Evolutionary conservation across 37 sponge, comb jelly and placozoan genomes (phyloP).

Genomic region (Aphrocallistes beatrix): DNA sequence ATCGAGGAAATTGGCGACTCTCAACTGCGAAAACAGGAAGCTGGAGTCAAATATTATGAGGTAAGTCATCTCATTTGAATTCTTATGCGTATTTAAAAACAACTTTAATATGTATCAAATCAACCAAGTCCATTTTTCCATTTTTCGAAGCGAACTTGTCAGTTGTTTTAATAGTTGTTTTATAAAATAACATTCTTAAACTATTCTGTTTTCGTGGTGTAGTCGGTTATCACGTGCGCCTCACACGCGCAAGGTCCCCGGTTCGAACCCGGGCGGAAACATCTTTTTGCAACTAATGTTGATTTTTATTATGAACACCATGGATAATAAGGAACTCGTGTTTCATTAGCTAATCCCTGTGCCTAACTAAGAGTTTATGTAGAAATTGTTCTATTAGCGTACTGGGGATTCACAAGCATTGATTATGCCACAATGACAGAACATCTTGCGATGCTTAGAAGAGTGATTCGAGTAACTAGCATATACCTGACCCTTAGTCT

Average conservation of each 20-base stretch:
- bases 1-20: neutral
- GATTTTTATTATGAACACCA: neutral
- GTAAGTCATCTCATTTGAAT: neutral
- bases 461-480: too few species aligned
- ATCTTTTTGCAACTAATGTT: neutral
- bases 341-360: too few species aligned
- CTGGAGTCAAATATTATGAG: neutral
- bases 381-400: too few species aligned
- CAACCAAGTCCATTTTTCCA: neutral
- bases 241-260: constrained; percentile 19
- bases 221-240: constrained; percentile 17
- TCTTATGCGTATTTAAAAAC: neutral
- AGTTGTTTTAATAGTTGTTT: neutral
- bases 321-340: too few species aligned
- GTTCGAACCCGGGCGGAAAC: constrained; percentile 19
- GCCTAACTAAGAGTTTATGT: too few species aligned
- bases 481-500: too few species aligned
- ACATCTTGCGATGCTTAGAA: too few species aligned
- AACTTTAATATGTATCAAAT: neutral
- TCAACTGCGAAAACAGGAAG: neutral
- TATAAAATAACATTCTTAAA: neutral
- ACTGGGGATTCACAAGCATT: too few species aligned
- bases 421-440: too few species aligned
- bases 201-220: constrained; percentile 10
- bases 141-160: neutral